Conservation (phyloP, 2,888 invertebrate genomes). For the Pachycephus smyrnensis region DNA sequence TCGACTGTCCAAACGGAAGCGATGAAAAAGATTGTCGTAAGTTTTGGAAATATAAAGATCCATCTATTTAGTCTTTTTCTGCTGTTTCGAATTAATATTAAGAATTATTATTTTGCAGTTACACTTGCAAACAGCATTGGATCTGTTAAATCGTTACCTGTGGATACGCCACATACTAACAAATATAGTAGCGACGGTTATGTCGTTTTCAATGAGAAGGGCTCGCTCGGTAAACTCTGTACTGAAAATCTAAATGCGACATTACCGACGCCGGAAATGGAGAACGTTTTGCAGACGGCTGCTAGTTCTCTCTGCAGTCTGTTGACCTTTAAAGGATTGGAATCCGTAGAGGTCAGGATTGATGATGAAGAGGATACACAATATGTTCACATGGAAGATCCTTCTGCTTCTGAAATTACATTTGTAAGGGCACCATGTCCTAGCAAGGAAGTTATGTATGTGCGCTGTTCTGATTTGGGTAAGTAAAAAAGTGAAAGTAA, state of each 20-base stretch:
- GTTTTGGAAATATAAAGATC: constrained; percentile 59
- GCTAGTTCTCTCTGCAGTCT: constrained; percentile 83
- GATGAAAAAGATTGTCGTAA: constrained; percentile 89
- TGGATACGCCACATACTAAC: constrained; percentile 77
- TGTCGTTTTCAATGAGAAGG: constrained; percentile 87
- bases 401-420: constrained; percentile 82
- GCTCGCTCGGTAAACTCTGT: constrained; percentile 83
- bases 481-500: constrained; percentile 47
- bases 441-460: constrained; percentile 81
- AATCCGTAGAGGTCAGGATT: constrained; percentile 75
- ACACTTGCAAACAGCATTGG: constrained; percentile 80
- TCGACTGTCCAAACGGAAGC: constrained; percentile 87
- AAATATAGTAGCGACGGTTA: constrained; percentile 82
- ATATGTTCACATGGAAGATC: constrained; percentile 87
- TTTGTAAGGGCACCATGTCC: constrained; percentile 84
- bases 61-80: constrained; percentile 16
- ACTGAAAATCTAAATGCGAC: constrained; percentile 80
- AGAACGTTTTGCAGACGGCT: constrained; percentile 75
- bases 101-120: constrained; percentile 69
- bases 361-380: constrained; percentile 73
- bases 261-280: constrained; percentile 67
- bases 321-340: constrained; percentile 79
- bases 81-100: background rate
- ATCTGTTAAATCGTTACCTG: constrained; percentile 73
- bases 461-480: constrained; percentile 84